Conservation (phyloP, 1,140 invertebrate species). For the Magallana ariakensis region DNA sequence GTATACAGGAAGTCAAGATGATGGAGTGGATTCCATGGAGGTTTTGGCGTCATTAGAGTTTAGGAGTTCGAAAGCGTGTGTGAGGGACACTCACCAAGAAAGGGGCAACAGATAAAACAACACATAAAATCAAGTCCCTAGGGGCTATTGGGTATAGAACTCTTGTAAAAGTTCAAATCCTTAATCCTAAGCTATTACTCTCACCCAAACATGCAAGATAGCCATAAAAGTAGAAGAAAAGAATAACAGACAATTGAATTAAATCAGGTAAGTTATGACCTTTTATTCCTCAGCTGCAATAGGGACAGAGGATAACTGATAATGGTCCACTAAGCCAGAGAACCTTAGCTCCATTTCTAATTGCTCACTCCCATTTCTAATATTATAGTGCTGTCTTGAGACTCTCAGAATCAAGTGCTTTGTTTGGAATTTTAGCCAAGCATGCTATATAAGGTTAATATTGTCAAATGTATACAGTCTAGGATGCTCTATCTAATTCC, state of each 20-base stretch:
- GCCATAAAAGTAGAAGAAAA: not conserved
- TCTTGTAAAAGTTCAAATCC: not conserved
- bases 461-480: not conserved
- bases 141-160: not conserved
- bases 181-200: not conserved
- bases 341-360: not conserved
- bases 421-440: not conserved
- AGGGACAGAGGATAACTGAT: not conserved
- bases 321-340: not conserved
- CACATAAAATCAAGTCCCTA: not conserved
- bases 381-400: constrained; percentile 15
- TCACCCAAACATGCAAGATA: constrained; percentile 9
- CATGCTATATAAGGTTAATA: not conserved
- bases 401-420: not conserved
- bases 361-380: not conserved
- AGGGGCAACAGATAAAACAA: not conserved
- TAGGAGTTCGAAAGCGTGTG: not conserved
- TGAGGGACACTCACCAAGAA: not conserved
- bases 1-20: not conserved
- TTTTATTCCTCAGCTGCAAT: not conserved
- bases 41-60: not conserved
- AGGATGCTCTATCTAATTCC: not conserved
- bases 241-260: not conserved
- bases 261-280: not conserved
- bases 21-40: constrained; percentile 3